Evolutionary conservation across 2,888 invertebrate species (phyloP).

Genomic region (Clivina fossor): DNA sequence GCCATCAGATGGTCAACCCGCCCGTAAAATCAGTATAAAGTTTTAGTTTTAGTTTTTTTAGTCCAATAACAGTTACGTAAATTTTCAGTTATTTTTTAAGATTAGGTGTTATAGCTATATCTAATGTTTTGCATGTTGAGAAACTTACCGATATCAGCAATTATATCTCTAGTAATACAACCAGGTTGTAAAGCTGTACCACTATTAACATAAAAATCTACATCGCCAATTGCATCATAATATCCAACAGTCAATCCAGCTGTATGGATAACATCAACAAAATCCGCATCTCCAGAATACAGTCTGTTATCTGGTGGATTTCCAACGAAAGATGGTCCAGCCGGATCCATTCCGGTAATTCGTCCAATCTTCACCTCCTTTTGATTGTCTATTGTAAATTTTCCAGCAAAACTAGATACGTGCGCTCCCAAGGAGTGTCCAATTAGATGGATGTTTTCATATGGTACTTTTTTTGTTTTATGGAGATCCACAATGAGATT

Average conservation of each 20-base stretch:
- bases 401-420: slow-evolving; percentile 62
- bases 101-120: no score
- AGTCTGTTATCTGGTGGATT: slow-evolving; percentile 53
- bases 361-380: slow-evolving; percentile 30
- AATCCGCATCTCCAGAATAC: slow-evolving; percentile 65
- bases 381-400: slow-evolving; percentile 20
- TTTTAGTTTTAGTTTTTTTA: no score
- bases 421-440: slow-evolving; percentile 65
- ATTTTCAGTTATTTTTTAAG: no score
- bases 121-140: no score
- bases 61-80: no score
- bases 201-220: slow-evolving; percentile 71
- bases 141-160: no score
- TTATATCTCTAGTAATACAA: slow-evolving; percentile 53
- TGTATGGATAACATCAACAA: slow-evolving; percentile 72
- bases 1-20: no score
- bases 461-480: slow-evolving; percentile 25
- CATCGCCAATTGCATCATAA: slow-evolving; percentile 62
- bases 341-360: slow-evolving; percentile 59
- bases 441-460: slow-evolving; percentile 50
- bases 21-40: no score
- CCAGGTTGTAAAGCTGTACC: slow-evolving; percentile 67
- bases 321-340: slow-evolving; percentile 60
- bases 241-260: slow-evolving; percentile 65
- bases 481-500: slow-evolving; percentile 37